Base-by-base conservation (phyloP, 2,797 vertebrate species). In the Sebastes steindachneri region DNA sequence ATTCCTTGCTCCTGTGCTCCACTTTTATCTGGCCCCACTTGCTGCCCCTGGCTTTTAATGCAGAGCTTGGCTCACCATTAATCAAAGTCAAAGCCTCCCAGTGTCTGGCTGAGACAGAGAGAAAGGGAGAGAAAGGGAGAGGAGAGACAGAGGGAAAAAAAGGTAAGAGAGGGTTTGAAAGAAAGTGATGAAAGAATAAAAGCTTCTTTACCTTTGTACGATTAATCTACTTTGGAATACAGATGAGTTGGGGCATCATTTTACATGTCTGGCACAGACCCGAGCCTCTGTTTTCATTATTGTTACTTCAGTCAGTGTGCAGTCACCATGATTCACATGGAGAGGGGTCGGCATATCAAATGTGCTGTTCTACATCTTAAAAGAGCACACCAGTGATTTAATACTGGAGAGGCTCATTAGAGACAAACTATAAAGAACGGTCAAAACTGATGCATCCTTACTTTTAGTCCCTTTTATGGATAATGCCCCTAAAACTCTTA, bases 71-170 rank as follows among this genome's bases (percentile, higher is more conserved):
- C 89, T 95, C 92, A 92, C 91, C 94, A 96, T 96, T 95, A 95
- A 96, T 96, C 95, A 96, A 94, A 95, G 95, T 95, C 95, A 93
- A 85, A 92, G 86, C 91, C 92, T 89, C 83, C 88, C 76, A 80
- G 91, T 86, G 86, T 92, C 92, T 89, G 84, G 82, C 86, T 65
- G 59, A 85, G 77, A 91, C 74, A 75, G 76, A 88, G 79, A 85
- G 75, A 74, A 77, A 76, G 79, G 35, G 53, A 67, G 77, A 59
- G 77, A 66, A 53, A 29, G 26, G 45, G 70, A 59, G 48, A 33
- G 45, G 79, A 33, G 66, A 37, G 41, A 62, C 29, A 26, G 17
- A 68, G 51, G 59, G 63, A 37, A 68, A 64, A 64, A 45, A 77
- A 57, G 53, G 76, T 37, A 41, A 31, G 68, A 73, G 28, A 66